Percentiles rank a stretch among this genome's conserved stretches.
Evolutionary conservation across 1,140 invertebrate species (phyloP).

Genomic region (Oryzaephilus surinamensis): DNA sequence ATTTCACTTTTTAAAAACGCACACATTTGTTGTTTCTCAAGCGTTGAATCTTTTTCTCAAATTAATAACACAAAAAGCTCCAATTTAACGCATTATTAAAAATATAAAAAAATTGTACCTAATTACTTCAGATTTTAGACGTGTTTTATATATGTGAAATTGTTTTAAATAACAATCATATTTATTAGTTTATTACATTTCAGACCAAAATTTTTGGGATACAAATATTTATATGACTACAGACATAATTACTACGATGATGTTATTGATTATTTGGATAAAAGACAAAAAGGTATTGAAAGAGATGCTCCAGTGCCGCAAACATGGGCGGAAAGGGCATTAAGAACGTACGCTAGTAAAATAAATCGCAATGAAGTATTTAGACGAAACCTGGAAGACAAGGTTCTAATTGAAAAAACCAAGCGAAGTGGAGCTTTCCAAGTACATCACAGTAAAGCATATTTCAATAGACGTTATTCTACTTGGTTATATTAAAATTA

Average conservation of each 20-base stretch:
- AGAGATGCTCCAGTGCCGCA: conserved; percentile 61
- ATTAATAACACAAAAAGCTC: too few species aligned
- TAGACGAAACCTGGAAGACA: conserved; percentile 19
- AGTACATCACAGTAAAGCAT: conserved; percentile 28
- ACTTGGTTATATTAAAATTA: too few species aligned
- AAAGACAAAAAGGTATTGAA: conserved; percentile 53
- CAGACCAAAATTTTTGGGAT: conserved; percentile 65
- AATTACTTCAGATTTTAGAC: too few species aligned
- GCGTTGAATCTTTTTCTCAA: too few species aligned
- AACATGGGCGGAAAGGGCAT: conserved; percentile 69
- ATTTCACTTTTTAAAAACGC: too few species aligned
- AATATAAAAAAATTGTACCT: too few species aligned
- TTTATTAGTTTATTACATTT: too few species aligned
- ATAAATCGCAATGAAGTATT: conserved; percentile 25
- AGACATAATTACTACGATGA: conserved; percentile 75
- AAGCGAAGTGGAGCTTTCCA: conserved; percentile 28
- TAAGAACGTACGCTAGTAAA: conserved; percentile 54
- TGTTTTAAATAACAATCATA: too few species aligned
- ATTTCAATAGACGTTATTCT: conserved; percentile 26
- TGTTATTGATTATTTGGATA: conserved; percentile 69
- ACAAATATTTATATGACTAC: conserved; percentile 72
- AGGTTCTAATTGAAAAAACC: conserved; percentile 24
- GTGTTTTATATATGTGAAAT: too few species aligned
- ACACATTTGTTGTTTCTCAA: too few species aligned
- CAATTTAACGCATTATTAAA: too few species aligned